These are phyloP conservation scores for Cathartes aura DNA, from an alignment of 2,113 vertebrate genomes.

Conservation along the genomic window DNA sequence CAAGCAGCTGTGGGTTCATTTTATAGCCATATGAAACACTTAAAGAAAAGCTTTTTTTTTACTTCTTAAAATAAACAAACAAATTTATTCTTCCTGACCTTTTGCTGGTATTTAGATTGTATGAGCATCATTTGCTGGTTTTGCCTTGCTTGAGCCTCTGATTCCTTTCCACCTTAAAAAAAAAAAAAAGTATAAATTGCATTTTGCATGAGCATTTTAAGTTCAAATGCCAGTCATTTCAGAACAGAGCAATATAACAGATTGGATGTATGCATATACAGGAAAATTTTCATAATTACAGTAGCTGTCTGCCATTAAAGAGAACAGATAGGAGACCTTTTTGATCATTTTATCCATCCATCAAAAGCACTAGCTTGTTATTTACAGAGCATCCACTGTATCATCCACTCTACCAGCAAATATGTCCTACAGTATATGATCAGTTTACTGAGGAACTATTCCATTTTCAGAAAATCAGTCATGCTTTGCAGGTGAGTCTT, in stretches of 20 bases:
- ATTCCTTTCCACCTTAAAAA: constrained; percentile 75
- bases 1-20: constrained; percentile 22
- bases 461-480: constrained; percentile 19
- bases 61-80: constrained; percentile 5
- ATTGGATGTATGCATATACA: not conserved
- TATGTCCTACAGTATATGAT: not conserved
- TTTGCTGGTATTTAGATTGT: constrained; percentile 81
- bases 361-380: constrained; percentile 10
- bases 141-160: constrained; percentile 79
- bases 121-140: constrained; percentile 72
- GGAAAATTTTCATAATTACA: constrained; percentile 43
- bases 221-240: constrained; percentile 41
- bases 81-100: constrained; percentile 75
- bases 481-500: constrained; percentile 2
- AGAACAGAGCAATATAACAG: constrained; percentile 31
- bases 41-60: not conserved
- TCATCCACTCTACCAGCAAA: constrained; percentile 11
- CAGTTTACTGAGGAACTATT: not conserved
- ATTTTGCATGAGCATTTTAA: constrained; percentile 5
- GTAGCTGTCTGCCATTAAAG: constrained; percentile 20
- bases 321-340: constrained; percentile 26
- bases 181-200: not conserved
- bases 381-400: constrained; percentile 19
- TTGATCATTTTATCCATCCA: not conserved
- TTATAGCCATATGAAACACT: constrained; percentile 15